A percentile compares a stretch with the other conserved stretches of the same genome.
Evolutionary conservation across 2,888 invertebrate genomes (phyloP).

Genomic region (Tipula vernalis): DNA sequence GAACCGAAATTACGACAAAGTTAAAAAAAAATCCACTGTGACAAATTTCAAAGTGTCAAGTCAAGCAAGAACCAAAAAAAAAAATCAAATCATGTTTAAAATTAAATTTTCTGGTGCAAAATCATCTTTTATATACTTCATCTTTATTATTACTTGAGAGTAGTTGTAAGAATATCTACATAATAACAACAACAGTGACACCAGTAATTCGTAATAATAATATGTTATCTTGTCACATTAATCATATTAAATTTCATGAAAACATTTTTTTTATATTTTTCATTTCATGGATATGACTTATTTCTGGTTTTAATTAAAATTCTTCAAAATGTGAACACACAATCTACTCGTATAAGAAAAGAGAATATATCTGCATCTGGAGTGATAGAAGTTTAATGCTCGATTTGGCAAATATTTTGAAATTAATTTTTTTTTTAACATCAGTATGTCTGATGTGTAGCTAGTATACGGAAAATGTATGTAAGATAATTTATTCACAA

Average conservation of each 20-base stretch:
- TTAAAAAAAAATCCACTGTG: not conserved
- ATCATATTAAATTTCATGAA: not conserved
- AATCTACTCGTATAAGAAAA: not conserved
- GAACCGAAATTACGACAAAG: not conserved
- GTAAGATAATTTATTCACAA: not conserved
- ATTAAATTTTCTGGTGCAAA: not conserved
- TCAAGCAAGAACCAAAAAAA: not conserved
- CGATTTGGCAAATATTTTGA: conserved; percentile 4
- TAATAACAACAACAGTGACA: not conserved
- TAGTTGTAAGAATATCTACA: not conserved
- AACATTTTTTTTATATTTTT: not conserved
- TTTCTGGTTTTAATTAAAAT: conserved; percentile 4
- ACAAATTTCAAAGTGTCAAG: conserved; percentile 4
- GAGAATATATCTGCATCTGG: not conserved
- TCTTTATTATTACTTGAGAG: not conserved
- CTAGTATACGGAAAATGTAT: not conserved
- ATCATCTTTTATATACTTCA: not conserved
- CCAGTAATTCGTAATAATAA: conserved; percentile 4
- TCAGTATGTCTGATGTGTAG: not conserved
- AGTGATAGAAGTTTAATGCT: not conserved
- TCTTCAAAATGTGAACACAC: not conserved
- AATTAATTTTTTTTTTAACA: not conserved
- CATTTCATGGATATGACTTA: not conserved
- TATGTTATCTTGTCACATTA: conserved; percentile 4
- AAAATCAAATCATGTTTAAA: not conserved